These are phyloP conservation scores for Nasonia oneida DNA, from an alignment of 2,888 invertebrate species.

Conservation along the genomic window DNA sequence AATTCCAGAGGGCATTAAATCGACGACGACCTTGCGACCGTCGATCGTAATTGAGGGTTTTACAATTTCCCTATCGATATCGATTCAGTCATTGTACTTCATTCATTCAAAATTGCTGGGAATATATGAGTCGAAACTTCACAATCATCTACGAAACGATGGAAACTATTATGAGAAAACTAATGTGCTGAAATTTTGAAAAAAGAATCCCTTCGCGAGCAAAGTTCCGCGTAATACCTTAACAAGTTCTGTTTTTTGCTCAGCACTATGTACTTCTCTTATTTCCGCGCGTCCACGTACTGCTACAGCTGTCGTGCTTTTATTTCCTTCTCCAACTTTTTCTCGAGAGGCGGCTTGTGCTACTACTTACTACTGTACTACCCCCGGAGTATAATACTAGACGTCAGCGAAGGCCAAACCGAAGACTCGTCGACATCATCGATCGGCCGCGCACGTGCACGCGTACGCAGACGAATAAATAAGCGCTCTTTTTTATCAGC, in stretches of 20 bases:
- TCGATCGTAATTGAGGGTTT: neutral
- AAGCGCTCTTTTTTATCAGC: neutral
- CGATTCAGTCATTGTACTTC: neutral
- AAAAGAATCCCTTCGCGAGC: neutral
- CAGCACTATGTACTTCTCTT: neutral
- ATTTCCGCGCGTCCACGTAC: slow-evolving; percentile 34
- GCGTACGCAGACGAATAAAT: slow-evolving; percentile 11
- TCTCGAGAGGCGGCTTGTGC: neutral
- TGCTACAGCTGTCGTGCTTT: neutral
- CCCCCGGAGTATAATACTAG: neutral
- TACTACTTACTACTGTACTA: neutral
- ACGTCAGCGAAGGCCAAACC: slow-evolving; percentile 27
- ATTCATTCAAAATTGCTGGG: neutral
- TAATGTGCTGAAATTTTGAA: too few relatives aligned
- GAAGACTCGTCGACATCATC: slow-evolving; percentile 30
- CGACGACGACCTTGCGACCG: neutral
- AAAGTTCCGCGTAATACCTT: neutral
- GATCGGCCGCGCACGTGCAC: slow-evolving; percentile 23
- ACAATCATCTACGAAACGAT: too few relatives aligned
- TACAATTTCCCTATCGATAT: neutral
- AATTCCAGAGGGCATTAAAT: neutral
- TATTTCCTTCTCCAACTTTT: neutral
- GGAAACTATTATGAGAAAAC: too few relatives aligned
- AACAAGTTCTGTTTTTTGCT: neutral
- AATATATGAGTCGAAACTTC: too few relatives aligned